Conservation (phyloP, 2,113 vertebrate genomes). For the Tragelaphus scriptus region DNA sequence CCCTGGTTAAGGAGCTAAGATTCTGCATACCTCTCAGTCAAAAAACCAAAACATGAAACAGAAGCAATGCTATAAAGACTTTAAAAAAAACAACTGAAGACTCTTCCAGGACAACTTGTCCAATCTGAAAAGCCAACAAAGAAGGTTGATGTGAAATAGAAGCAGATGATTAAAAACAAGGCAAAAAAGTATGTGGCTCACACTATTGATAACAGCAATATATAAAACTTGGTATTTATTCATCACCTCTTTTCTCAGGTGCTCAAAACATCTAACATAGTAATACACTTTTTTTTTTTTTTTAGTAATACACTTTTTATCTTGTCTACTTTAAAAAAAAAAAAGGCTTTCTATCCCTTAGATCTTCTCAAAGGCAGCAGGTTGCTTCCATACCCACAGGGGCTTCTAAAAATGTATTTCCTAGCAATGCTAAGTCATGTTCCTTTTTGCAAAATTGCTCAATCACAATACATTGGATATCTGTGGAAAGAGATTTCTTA, state of each 20-base stretch:
- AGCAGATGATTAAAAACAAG: constrained; percentile 2
- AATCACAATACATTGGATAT: not conserved
- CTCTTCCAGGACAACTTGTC: not conserved
- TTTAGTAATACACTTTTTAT: not conserved
- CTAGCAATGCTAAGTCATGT: not conserved
- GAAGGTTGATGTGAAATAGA: not conserved
- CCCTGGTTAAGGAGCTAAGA: not conserved
- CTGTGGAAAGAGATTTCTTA: not conserved
- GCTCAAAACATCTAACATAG: not conserved
- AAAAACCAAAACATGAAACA: not conserved
- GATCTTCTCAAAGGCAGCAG: not conserved
- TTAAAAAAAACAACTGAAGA: not conserved
- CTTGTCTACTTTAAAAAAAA: not conserved
- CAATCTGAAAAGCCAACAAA: not conserved
- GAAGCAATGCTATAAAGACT: not conserved
- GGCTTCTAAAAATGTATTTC: constrained; percentile 14
- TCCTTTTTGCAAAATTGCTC: not conserved
- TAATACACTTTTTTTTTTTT: not conserved
- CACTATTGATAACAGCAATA: not conserved
- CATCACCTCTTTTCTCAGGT: constrained; percentile 9
- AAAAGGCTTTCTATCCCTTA: not conserved
- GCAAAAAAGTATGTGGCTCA: not conserved
- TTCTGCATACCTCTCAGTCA: not conserved
- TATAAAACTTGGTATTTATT: not conserved
- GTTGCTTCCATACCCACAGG: not conserved